phyloP scores from a whole-genome alignment of 2,888 invertebrate species.

The Emmelina monodactyla region DNA sequence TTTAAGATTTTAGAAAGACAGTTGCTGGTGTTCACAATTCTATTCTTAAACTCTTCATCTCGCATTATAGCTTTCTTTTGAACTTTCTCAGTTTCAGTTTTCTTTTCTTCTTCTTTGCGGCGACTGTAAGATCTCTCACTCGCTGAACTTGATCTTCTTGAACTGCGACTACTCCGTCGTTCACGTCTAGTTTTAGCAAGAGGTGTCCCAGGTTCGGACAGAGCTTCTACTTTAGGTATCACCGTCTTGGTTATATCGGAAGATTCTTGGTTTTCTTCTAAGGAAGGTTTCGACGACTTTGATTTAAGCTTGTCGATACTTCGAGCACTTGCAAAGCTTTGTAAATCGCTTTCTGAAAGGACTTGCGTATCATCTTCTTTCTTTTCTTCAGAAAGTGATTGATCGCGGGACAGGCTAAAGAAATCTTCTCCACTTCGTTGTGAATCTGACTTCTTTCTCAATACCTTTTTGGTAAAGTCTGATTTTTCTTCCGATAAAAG shows the following conservation, averaged over 20 bases:
- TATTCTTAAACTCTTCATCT: constrained; percentile 30
- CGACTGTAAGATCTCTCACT: constrained; percentile 56
- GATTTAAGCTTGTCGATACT: constrained; percentile 59
- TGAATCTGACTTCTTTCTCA: constrained; percentile 72
- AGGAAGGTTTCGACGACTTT: constrained; percentile 35
- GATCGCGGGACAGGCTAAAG: constrained; percentile 69
- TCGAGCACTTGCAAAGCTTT: constrained; percentile 72
- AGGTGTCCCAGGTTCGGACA: constrained; percentile 16
- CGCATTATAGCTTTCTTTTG: constrained; percentile 19
- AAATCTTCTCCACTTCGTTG: constrained; percentile 69
- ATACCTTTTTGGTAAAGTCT: constrained; percentile 63
- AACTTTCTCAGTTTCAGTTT: constrained; percentile 12
- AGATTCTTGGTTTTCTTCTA: constrained; percentile 35
- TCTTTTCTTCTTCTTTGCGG: constrained; percentile 32
- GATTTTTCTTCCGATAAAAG: constrained; percentile 58
- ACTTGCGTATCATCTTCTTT: constrained; percentile 68
- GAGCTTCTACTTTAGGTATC: constrained; percentile 34
- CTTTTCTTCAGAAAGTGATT: constrained; percentile 67
- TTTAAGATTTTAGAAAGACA: constrained; percentile 57
- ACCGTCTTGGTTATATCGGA: constrained; percentile 36
- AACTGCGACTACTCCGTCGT: constrained; percentile 50
- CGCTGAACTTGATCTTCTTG: constrained; percentile 45
- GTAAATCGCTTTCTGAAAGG: constrained; percentile 67
- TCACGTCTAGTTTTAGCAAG: constrained; percentile 29
- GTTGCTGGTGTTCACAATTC: constrained; percentile 26